phyloP scores from a whole-genome alignment of 1,140 invertebrate genomes.

The Neuroterus valhalla region DNA sequence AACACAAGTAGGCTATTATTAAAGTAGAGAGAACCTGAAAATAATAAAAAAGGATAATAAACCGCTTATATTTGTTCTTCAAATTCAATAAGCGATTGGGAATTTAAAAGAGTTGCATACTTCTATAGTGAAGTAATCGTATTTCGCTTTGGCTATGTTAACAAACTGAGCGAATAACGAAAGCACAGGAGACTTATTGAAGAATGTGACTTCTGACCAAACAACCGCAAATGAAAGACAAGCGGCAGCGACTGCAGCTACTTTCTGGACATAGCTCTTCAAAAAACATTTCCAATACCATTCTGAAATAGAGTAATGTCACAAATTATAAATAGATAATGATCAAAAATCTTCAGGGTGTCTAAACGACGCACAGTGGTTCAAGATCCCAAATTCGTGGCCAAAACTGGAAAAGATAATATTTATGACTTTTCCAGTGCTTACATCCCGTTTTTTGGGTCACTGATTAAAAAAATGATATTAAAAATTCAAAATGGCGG shows the following conservation, averaged over 20 bases:
- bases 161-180: slow-evolving; percentile 97
- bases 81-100: background rate
- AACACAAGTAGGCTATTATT: slow-evolving; percentile 95
- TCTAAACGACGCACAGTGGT: too few species aligned
- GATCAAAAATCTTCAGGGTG: slow-evolving; percentile 32
- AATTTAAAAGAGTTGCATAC: slow-evolving; percentile 72
- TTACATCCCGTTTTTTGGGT: too few species aligned
- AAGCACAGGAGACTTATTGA: slow-evolving; percentile 91
- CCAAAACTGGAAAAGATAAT: too few species aligned
- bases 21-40: slow-evolving; percentile 89
- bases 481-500: too few species aligned
- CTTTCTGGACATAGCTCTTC: slow-evolving; percentile 84
- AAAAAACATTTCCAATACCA: slow-evolving; percentile 97
- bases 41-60: slow-evolving; percentile 37
- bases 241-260: slow-evolving; percentile 83
- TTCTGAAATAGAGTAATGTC: slow-evolving; percentile 78
- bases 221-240: slow-evolving; percentile 92
- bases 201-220: slow-evolving; percentile 99
- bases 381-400: too few species aligned
- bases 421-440: too few species aligned
- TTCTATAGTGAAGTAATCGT: slow-evolving; percentile 97
- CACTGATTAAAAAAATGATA: too few species aligned
- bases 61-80: background rate
- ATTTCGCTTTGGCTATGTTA: slow-evolving; percentile 84
- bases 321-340: slow-evolving; percentile 23